Evolutionary conservation across 2,888 invertebrate genomes (phyloP), one percentile per base, ranked within the genome.

Genomic region (Temnothorax unifasciatus): DNA sequence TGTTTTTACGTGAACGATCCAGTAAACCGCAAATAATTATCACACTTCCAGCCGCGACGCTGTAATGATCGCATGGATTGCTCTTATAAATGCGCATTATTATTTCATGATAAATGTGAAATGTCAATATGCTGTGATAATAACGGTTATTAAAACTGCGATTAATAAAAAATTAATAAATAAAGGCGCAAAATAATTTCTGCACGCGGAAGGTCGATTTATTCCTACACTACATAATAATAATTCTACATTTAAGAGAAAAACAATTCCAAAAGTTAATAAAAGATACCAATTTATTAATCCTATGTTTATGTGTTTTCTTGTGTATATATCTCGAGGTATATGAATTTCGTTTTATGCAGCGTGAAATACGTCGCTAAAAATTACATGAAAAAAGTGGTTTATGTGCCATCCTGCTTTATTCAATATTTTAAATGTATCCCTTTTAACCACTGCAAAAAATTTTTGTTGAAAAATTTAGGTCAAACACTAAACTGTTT

Each of bases 1-100:
- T 0, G 25, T 69, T 52, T 54, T 69, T 54, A 13, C n/a, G 13
- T 38, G 41, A 68, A 54, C 9, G 25, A 68, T 52, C 25, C 25
- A 52, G 8, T 41, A 77, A 52, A 68, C 8, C 18, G 13, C 38
- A 41, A 44, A 63, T 63, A 47, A 25, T 25, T 77, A 77, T 77
- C 13, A n/a, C 18, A 6, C 11, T n/a, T 68, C 11, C 25, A 38
- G 1, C 2, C 52, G 21, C 18, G 15, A 38, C 8, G 15, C 54
- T 6, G 15, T 75, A 64, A 75, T 64, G 0, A 64, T 64, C 21
- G 18, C 18, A 18, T 18, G 6, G 4, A 29, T n/a, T 54, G 18
- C n/a, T 68, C 52, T 52, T n/a, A 13, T n/a, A 41, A 77, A 77
- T 25, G 50, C 34, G 21, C 15, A 34, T 41, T 44, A 54, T 8